These are phyloP conservation scores for Nomada fabriciana DNA, from an alignment of 2,888 invertebrate species.

Conservation along the genomic window DNA sequence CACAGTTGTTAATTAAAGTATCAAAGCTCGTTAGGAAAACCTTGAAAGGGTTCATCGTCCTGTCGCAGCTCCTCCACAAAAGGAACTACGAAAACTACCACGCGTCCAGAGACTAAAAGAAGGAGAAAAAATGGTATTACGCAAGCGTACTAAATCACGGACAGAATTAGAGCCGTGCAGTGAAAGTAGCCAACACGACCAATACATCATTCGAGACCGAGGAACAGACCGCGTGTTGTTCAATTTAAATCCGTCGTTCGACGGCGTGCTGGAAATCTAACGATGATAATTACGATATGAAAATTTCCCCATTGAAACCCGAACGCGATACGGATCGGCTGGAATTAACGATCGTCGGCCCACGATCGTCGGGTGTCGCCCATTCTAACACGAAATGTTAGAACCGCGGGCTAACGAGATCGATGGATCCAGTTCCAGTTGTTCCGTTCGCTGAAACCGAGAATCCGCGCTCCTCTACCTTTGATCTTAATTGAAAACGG, in stretches of 20 bases:
- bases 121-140: slow-evolving; percentile 2
- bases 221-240: slow-evolving; percentile 44
- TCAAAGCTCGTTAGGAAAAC: background rate
- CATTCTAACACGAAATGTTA: slow-evolving; percentile 45
- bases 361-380: slow-evolving; percentile 31
- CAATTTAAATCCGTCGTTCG: slow-evolving; percentile 43
- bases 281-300: slow-evolving; percentile 61
- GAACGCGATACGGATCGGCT: slow-evolving; percentile 36
- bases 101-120: background rate
- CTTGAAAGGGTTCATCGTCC: slow-evolving; percentile 2
- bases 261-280: slow-evolving; percentile 20
- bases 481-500: slow-evolving; percentile 21
- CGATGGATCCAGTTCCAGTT: slow-evolving; percentile 7
- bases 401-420: slow-evolving; percentile 24
- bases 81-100: background rate
- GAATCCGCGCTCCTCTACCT: slow-evolving; percentile 4
- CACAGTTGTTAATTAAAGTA: too few species aligned
- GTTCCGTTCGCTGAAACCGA: background rate
- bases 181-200: slow-evolving; percentile 56
- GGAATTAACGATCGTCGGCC: slow-evolving; percentile 40
- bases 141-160: slow-evolving; percentile 48
- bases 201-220: slow-evolving; percentile 50
- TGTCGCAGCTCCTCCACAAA: background rate
- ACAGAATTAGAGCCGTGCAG: slow-evolving; percentile 13
- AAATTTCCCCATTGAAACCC: slow-evolving; percentile 53